Evolutionary conservation across 1,140 invertebrate genomes (phyloP), one percentile per base, ranked within the genome.

Genomic region (Psilanteris sp.): DNA sequence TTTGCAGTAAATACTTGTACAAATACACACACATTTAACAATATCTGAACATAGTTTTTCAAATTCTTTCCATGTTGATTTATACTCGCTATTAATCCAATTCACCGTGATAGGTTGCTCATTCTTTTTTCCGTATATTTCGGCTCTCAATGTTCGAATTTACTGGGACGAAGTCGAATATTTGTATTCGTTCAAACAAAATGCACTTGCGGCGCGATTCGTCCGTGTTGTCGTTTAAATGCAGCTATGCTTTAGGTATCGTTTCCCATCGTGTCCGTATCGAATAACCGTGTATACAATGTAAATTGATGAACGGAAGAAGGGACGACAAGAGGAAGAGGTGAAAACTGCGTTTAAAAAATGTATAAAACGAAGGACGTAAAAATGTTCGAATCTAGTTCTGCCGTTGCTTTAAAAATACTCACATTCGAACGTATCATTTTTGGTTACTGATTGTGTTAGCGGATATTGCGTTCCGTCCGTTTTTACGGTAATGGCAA

Each of bases 231-330:
- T 76, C 50, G 62, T 68, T 74, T 78, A 70, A 74, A 77, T 71
- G 76, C 73, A 55, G 44, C 61, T 43, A 61, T 50, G 77, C 57
- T 71, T 67, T 39, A 27, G 54, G 41, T 62, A 72, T 75, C 64
- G 68, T 32, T 61, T 59, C 48, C 54, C 43, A 80, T 80, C 64
- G 75, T 78, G 59, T 44, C 50, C 57, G 73, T 48, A 72, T 74
- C 77, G 44, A 79, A 78, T 70, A 59, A 13, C 41, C 11, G 18
- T 29, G 55, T 27, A 31, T 44, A 34, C 70, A 41, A 74, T 78
- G 73, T 57, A 78, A 75, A 72, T 61, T 67, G 41, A 41, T 29
- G 57, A 73, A 66, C 57, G 41, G 48, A 66, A 64, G 46, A 66
- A 50, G 36, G 26, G 13, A 32, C 44, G 44, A 55, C 48, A 50